phyloP scores from a whole-genome alignment of 2,888 invertebrate species.

The Hirudinaria manillensis region DNA sequence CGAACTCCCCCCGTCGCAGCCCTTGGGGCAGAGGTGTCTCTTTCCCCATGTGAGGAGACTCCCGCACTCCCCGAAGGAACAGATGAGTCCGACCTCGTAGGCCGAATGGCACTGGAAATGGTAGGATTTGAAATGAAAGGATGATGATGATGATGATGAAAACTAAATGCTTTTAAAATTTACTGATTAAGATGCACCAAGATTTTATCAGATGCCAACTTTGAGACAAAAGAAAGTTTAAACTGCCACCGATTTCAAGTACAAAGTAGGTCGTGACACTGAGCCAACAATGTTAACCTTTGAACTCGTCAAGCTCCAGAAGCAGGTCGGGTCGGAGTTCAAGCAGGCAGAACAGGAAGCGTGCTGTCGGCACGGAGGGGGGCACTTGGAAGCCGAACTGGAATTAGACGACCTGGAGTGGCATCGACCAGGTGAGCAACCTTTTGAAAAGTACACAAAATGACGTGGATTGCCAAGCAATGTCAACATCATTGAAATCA shows the following conservation, averaged over 20 bases:
- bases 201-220: no score
- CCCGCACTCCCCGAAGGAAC: conserved; percentile 24
- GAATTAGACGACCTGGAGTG: background rate
- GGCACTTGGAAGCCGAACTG: background rate
- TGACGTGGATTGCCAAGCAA: no score
- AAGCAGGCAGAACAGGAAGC: background rate
- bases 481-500: no score
- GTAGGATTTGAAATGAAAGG: background rate
- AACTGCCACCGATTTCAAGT: no score
- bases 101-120: conserved; percentile 12
- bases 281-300: background rate
- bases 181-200: conserved; percentile 10
- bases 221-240: no score
- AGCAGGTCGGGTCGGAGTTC: background rate
- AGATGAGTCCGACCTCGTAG: conserved; percentile 1
- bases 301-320: background rate
- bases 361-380: background rate
- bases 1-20: conserved; percentile 74
- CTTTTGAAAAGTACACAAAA: background rate
- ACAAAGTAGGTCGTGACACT: no score
- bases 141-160: conserved; percentile 13
- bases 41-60: conserved; percentile 24
- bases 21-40: conserved; percentile 69
- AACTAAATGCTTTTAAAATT: background rate
- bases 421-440: background rate